phyloP scores from a whole-genome alignment of 2,888 invertebrate genomes.

The Eledona agricola region DNA sequence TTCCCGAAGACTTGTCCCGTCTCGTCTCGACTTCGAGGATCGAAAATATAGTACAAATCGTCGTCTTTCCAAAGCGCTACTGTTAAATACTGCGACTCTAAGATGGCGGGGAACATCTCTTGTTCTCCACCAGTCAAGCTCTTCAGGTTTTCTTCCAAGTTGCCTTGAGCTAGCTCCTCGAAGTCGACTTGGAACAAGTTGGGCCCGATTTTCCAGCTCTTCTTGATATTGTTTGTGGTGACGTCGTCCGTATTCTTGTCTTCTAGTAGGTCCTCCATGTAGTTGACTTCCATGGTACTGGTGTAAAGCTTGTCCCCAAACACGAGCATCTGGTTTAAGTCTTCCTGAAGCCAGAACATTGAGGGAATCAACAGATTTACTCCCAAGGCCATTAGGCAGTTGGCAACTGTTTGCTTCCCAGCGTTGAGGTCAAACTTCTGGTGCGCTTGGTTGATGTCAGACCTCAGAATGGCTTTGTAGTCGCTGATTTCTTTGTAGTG shows the following conservation, averaged over 20 bases:
- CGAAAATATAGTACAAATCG: conserved; percentile 54
- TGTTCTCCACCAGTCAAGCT: conserved; percentile 1
- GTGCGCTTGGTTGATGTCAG: conserved; percentile 48
- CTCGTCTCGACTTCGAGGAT: conserved; percentile 56
- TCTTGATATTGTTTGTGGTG: conserved; percentile 5
- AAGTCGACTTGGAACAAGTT: conserved; percentile 52
- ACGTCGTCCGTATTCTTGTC: no score
- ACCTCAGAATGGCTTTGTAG: conserved; percentile 58
- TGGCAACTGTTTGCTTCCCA: conserved; percentile 58
- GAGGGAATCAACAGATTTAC: conserved; percentile 55
- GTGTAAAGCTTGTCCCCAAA: conserved; percentile 55
- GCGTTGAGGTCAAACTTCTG: conserved; percentile 50
- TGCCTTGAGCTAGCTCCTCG: conserved; percentile 40
- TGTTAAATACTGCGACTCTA: conserved; percentile 51
- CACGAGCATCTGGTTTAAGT: conserved; percentile 55
- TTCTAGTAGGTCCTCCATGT: conserved; percentile 39
- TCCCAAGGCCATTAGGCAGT: conserved; percentile 53
- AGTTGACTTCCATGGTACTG: conserved; percentile 48
- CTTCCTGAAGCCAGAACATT: conserved; percentile 51
- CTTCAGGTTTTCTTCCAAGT: conserved; percentile 42
- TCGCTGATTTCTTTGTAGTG: conserved; percentile 59
- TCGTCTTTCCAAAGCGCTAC: conserved; percentile 56
- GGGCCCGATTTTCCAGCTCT: conserved; percentile 52
- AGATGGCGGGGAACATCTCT: conserved; percentile 41
- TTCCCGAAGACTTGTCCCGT: conserved; percentile 55